Evolutionary conservation across 2,113 vertebrate species (phyloP).

Genomic region (Galbula dea): DNA sequence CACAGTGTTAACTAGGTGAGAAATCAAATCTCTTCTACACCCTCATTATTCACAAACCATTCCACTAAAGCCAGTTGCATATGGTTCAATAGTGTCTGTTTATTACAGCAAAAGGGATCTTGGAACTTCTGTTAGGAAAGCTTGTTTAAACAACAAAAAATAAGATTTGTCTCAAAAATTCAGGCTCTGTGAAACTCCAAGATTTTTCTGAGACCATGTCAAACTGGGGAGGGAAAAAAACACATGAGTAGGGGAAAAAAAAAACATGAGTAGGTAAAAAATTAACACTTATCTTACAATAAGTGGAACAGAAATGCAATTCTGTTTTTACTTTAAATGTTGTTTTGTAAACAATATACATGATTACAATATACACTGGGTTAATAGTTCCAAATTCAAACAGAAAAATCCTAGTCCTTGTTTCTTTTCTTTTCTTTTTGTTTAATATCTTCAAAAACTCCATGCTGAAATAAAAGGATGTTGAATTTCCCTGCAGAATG

Average conservation of each 20-base stretch:
- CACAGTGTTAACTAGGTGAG: background rate
- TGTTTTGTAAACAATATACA: background rate
- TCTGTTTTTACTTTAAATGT: background rate
- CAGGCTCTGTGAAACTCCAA: background rate
- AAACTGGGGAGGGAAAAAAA: background rate
- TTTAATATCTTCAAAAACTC: background rate
- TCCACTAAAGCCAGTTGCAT: background rate
- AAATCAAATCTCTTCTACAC: background rate
- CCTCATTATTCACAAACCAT: background rate
- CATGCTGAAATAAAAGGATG: background rate
- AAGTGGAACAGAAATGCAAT: background rate
- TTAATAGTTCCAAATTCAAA: background rate
- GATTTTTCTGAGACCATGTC: background rate
- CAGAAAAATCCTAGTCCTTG: background rate
- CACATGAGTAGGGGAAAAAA: background rate
- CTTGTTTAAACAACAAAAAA: background rate
- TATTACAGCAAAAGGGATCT: background rate
- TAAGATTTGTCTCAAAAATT: background rate
- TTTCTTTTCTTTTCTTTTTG: too few relatives aligned
- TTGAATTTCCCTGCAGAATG: background rate
- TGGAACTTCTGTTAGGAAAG: background rate
- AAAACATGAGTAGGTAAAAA: rapidly evolving
- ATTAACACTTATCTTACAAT: background rate
- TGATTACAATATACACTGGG: background rate
- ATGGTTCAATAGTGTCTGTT: background rate